Conservation (phyloP, 2,797 vertebrate genomes). For the Botia kubotai region DNA sequence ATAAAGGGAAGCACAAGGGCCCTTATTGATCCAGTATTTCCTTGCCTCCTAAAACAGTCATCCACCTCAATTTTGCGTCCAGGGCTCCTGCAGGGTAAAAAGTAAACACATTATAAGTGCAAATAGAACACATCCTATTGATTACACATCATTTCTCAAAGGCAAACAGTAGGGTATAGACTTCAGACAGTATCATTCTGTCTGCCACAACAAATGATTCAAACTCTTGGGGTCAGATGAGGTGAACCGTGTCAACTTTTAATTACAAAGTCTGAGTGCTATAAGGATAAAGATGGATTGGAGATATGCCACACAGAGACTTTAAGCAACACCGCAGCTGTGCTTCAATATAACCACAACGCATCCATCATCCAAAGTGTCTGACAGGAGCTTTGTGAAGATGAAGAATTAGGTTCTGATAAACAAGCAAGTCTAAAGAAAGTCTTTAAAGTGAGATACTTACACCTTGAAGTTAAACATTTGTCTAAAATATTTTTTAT, state of each 20-base stretch:
- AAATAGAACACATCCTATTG: conserved; percentile 71
- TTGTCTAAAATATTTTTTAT: too few species aligned
- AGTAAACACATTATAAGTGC: conserved; percentile 54
- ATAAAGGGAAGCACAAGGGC: conserved; percentile 53
- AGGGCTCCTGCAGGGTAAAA: conserved; percentile 74
- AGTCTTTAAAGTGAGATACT: background rate
- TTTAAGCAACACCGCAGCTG: conserved; percentile 43
- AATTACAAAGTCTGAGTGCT: conserved; percentile 75
- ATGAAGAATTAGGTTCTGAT: conserved; percentile 39
- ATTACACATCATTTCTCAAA: conserved; percentile 71
- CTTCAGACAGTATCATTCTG: conserved; percentile 67
- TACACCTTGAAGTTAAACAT: background rate
- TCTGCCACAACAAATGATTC: conserved; percentile 74
- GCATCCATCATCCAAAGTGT: conserved; percentile 59
- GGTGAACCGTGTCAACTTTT: conserved; percentile 62
- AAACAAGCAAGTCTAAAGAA: conserved; percentile 6
- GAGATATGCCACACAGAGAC: conserved; percentile 61
- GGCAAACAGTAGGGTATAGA: conserved; percentile 56
- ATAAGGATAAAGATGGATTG: conserved; percentile 66
- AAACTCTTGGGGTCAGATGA: conserved; percentile 69
- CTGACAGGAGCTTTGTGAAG: conserved; percentile 58
- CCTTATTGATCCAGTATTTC: conserved; percentile 73
- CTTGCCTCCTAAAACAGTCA: conserved; percentile 70
- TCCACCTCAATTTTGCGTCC: conserved; percentile 60
- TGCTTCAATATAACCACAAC: conserved; percentile 55